These are phyloP conservation scores for Clepsis dumicolana DNA, from an alignment of 2,888 invertebrate genomes.

Conservation along the genomic window DNA sequence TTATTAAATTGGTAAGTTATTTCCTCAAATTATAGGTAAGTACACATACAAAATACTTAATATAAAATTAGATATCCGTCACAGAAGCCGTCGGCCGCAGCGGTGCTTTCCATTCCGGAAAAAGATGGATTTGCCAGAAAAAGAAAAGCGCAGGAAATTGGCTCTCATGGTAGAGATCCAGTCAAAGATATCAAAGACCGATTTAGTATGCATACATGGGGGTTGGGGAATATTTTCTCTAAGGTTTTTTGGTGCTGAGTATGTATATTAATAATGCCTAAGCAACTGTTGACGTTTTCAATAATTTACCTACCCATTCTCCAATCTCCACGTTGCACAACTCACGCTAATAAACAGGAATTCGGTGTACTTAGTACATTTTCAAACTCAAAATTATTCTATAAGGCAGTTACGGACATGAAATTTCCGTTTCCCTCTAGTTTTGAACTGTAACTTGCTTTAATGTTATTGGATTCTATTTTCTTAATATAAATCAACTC, in stretches of 20 bases:
- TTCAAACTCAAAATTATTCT: too few relatives aligned
- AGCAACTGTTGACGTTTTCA: too few relatives aligned
- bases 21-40: background rate
- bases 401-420: too few relatives aligned
- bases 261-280: too few relatives aligned
- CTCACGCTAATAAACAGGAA: too few relatives aligned
- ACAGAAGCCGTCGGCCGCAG: conserved; percentile 10
- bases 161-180: conserved; percentile 21
- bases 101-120: conserved; percentile 16
- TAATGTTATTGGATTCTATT: too few relatives aligned
- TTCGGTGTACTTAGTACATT: too few relatives aligned
- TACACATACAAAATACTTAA: background rate
- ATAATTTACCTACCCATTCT: too few relatives aligned
- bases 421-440: too few relatives aligned
- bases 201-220: conserved; percentile 7
- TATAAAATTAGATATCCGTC: conserved; percentile 1
- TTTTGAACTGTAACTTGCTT: too few relatives aligned
- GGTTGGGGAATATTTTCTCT: background rate
- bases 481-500: too few relatives aligned
- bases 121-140: conserved; percentile 16
- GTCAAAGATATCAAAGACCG: conserved; percentile 28
- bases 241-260: background rate
- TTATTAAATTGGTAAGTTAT: background rate
- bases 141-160: conserved; percentile 39
- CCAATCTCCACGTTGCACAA: too few relatives aligned